Percentiles rank a stretch among this genome's conserved stretches.
phyloP scores from a whole-genome alignment of 1,140 invertebrate genomes.

The Macrocentrus cingulum region DNA sequence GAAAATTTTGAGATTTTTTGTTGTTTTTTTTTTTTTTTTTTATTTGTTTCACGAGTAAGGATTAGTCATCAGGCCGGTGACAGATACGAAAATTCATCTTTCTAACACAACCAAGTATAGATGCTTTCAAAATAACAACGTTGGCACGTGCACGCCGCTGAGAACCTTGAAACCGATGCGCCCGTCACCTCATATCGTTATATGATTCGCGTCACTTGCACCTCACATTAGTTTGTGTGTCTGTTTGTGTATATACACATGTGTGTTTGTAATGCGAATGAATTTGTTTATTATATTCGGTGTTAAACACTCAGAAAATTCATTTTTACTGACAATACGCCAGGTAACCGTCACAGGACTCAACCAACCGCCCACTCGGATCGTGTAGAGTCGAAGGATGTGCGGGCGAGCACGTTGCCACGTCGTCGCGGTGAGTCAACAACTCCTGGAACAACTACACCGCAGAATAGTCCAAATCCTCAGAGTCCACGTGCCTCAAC shows the following conservation, averaged over 20 bases:
- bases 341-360: conserved; percentile 39
- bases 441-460: conserved; percentile 36
- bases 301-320: not conserved
- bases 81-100: conserved; percentile 13
- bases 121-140: conserved; percentile 28
- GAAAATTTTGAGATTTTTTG: not conserved
- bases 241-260: too few relatives aligned
- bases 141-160: conserved; percentile 19
- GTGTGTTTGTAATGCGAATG: too few relatives aligned
- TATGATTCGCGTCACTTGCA: not conserved
- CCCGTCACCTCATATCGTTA: conserved; percentile 20
- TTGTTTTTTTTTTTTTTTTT: not conserved
- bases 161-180: conserved; percentile 27
- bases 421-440: conserved; percentile 40
- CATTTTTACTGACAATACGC: conserved; percentile 15
- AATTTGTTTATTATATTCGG: too few relatives aligned
- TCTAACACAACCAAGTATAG: conserved; percentile 13
- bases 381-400: conserved; percentile 38
- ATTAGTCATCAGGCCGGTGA: not conserved
- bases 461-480: conserved; percentile 43
- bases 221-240: too few relatives aligned
- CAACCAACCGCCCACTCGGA: conserved; percentile 39
- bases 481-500: conserved; percentile 55
- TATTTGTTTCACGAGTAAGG: not conserved
- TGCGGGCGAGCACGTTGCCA: conserved; percentile 48